Base-by-base conservation (phyloP, 92 coral and sea anemone species). In the Phymanthus crucifer region DNA sequence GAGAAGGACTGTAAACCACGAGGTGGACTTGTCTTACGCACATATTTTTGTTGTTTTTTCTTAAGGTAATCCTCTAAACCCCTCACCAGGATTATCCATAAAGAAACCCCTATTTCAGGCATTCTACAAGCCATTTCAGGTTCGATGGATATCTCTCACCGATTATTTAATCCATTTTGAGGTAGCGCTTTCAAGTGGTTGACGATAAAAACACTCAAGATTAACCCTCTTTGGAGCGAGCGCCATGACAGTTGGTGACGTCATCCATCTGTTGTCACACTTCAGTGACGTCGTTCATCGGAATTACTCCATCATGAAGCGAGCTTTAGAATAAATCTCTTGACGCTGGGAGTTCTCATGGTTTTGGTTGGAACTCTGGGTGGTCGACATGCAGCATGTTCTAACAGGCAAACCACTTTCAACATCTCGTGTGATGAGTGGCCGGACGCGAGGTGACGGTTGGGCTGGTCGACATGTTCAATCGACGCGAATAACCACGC, bases 181-280 rank as follows among this genome's bases (percentile, higher is more conserved):
- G 68, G 21, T 38, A 77, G 65, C 81, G 40, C 57, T 40, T 35
- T 77, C 57, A 77, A 77, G 81, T 77, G 72, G 26, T 26, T 77
- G 58, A 61, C 81, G 52, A 77, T 50, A 77, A 43, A 19, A 31
- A 38, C 24, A 9, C 26, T 37, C 36, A 71, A 77, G 81, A 64
- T 40, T 34, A 32, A 36, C 23, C 18, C 36, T 34, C 31, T 36
- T 61, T 61, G 10, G 12, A 31, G 16, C 37, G 36, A 38, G 36
- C 81, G 81, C 81, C 81, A 77, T 77, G 72, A 77, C 81, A 61
- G 72, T 32, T 77, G 17, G 16, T 77, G 81, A 77, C 81, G 81
- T 77, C 73, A 71, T 23, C 6, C 52, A 34, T 33, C 75, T 40
- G 8, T 32, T 27, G 40, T 48, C 40, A 46, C n/a, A 54, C 69